phyloP scores from a whole-genome alignment of 2,888 invertebrate species.

The Mythimna pallens region DNA sequence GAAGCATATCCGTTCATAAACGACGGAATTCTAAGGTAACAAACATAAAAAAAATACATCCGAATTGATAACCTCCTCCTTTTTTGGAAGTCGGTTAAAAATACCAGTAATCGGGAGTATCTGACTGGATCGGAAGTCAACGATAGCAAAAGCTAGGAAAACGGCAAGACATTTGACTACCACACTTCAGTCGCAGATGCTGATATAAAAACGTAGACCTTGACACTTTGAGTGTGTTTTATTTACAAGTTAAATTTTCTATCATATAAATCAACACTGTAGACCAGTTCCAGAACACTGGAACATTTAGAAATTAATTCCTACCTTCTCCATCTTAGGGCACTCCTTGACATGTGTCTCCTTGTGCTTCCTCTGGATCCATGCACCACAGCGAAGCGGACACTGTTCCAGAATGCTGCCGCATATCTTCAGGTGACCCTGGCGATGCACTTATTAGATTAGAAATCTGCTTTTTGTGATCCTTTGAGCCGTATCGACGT shows the following conservation, averaged over 20 bases:
- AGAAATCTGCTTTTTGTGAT: not conserved
- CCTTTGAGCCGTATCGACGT: constrained; percentile 17
- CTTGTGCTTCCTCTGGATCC: constrained; percentile 92
- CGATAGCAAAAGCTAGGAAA: not conserved
- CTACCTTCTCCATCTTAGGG: constrained; percentile 85
- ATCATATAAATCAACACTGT: not conserved
- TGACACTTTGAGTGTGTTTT: too few species aligned
- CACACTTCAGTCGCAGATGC: not conserved
- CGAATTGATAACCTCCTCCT: too few species aligned
- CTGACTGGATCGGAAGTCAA: not conserved
- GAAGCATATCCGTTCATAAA: too few species aligned
- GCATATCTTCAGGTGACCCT: constrained; percentile 93
- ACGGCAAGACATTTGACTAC: not conserved
- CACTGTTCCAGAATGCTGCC: constrained; percentile 94
- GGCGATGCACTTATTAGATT: constrained; percentile 1
- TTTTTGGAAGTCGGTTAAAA: too few species aligned
- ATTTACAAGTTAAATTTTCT: too few species aligned
- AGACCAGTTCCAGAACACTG: too few species aligned
- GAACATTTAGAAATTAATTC: not conserved
- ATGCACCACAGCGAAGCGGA: constrained; percentile 92
- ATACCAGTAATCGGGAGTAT: not conserved
- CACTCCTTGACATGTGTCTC: constrained; percentile 90
- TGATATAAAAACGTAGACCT: not conserved
- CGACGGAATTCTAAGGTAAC: too few species aligned
- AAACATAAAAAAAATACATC: too few species aligned